These are phyloP conservation scores for Chanos chanos DNA, from an alignment of 2,797 vertebrate species.

Conservation along the genomic window DNA sequence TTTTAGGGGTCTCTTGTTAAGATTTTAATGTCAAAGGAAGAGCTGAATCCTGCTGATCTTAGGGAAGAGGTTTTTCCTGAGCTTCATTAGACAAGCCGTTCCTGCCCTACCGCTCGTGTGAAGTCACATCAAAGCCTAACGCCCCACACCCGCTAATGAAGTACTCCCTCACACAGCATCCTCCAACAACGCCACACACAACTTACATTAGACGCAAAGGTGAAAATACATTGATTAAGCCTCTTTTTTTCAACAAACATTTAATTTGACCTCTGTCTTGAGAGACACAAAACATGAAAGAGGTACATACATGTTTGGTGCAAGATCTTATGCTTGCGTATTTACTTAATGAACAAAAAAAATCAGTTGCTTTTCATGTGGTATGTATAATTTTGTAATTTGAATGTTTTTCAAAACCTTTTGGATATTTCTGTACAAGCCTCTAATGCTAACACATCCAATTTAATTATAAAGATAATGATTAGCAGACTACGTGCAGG, in stretches of 20 bases:
- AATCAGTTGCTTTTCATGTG: no score
- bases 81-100: slow-evolving; percentile 67
- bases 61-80: slow-evolving; percentile 48
- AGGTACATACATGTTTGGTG: no score
- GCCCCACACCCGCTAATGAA: slow-evolving; percentile 63
- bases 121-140: slow-evolving; percentile 77
- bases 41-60: slow-evolving; percentile 64
- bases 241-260: slow-evolving; percentile 8
- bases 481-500: no score
- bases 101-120: slow-evolving; percentile 56
- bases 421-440: no score
- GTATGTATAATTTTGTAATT: no score
- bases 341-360: no score
- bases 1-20: slow-evolving; percentile 63
- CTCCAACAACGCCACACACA: slow-evolving; percentile 64
- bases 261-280: no score
- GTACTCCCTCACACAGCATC: slow-evolving; percentile 64
- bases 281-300: no score
- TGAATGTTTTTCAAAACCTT: no score
- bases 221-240: slow-evolving; percentile 59
- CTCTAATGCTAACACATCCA: no score
- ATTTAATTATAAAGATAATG: no score
- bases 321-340: no score
- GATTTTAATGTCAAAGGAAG: slow-evolving; percentile 65
- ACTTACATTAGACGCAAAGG: slow-evolving; percentile 65